Conservation (phyloP, 2,888 invertebrate genomes). For the Miltochrista miniata region DNA sequence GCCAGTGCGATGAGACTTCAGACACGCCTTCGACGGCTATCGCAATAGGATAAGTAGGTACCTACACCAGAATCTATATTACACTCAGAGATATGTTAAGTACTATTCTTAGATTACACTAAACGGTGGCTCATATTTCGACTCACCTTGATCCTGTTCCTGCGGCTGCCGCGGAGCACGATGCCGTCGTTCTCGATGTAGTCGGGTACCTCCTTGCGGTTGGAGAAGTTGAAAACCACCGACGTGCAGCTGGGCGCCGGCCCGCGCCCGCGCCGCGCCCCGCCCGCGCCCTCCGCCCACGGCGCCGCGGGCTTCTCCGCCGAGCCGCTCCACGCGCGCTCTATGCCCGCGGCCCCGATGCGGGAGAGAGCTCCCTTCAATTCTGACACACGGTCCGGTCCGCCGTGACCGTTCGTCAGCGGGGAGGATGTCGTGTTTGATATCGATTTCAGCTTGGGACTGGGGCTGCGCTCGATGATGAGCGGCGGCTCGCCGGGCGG, state of each 20-base stretch:
- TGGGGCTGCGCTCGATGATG: slow-evolving; percentile 22
- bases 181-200: slow-evolving; percentile 96
- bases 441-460: slow-evolving; percentile 22
- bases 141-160: slow-evolving; percentile 90
- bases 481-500: slow-evolving; percentile 45
- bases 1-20: too few species aligned
- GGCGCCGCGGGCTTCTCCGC: slow-evolving; percentile 40
- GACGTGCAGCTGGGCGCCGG: slow-evolving; percentile 84
- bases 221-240: slow-evolving; percentile 94
- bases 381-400: slow-evolving; percentile 22
- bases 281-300: slow-evolving; percentile 32
- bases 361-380: slow-evolving; percentile 41
- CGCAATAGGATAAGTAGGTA: too few species aligned
- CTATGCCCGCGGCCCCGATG: slow-evolving; percentile 60
- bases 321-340: slow-evolving; percentile 66
- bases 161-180: slow-evolving; percentile 86
- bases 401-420: slow-evolving; percentile 50
- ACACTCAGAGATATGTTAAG: too few species aligned
- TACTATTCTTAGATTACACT: too few species aligned
- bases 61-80: too few species aligned
- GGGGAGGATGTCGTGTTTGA: slow-evolving; percentile 18
- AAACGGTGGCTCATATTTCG: too few species aligned
- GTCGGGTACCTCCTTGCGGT: slow-evolving; percentile 93
- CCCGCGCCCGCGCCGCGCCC: slow-evolving; percentile 38
- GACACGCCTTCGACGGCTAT: too few species aligned